These are phyloP conservation scores for Erethizon dorsatum DNA, from an alignment of 2,797 vertebrate genomes.

Conservation along the genomic window DNA sequence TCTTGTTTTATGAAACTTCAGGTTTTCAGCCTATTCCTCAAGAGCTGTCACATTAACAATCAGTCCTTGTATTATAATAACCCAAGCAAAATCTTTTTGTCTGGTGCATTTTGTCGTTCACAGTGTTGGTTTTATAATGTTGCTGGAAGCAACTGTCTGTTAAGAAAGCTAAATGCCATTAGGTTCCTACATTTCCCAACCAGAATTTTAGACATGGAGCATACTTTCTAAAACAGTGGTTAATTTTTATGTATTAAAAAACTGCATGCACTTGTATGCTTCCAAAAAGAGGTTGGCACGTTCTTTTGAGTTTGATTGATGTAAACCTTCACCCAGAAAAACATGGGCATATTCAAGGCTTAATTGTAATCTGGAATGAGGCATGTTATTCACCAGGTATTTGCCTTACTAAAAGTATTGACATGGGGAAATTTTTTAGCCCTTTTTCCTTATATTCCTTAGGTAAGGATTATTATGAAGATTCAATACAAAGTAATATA, in stretches of 20 bases:
- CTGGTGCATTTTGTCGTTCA: neutral
- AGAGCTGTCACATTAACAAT: neutral
- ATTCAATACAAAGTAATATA: neutral
- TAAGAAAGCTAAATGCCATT: neutral
- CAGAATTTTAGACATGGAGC: neutral
- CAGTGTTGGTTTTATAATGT: neutral
- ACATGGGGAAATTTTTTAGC: constrained; percentile 10
- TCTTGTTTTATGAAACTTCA: neutral
- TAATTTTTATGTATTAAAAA: neutral
- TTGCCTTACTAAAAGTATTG: neutral
- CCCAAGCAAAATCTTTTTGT: neutral
- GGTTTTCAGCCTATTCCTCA: neutral
- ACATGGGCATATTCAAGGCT: neutral
- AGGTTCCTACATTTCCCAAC: neutral
- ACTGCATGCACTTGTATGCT: too few species aligned
- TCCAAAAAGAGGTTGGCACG: neutral
- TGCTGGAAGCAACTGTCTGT: neutral
- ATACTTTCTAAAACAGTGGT: neutral
- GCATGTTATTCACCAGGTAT: neutral
- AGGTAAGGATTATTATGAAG: neutral
- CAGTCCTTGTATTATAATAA: neutral
- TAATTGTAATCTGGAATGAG: neutral
- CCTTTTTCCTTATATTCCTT: neutral
- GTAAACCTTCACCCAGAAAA: neutral
- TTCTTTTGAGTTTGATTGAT: neutral